A percentile compares a stretch with the other conserved stretches of the same genome.
Conservation (phyloP, 37 sponge, comb jelly and placozoan species). For the Amphimedon queenslandica region DNA sequence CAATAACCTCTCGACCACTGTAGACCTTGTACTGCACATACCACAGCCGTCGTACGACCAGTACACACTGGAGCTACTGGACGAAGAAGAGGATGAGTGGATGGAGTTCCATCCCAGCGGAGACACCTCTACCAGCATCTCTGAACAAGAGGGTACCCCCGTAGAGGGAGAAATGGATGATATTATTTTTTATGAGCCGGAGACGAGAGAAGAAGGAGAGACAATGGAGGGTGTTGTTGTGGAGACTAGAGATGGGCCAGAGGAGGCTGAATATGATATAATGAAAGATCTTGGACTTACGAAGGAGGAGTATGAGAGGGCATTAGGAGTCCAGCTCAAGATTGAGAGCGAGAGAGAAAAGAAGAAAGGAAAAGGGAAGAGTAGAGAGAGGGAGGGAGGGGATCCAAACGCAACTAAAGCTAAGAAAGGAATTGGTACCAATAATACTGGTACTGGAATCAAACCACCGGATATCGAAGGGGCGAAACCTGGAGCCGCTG, state of each 20-base stretch:
- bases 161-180: background rate
- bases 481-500: background rate
- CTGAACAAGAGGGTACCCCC: background rate
- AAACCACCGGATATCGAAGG: background rate
- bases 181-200: background rate
- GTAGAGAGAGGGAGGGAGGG: background rate
- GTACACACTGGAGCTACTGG: background rate
- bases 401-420: background rate
- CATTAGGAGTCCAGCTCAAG: constrained; percentile 16
- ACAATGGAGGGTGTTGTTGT: background rate
- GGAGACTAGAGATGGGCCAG: background rate
- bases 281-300: background rate
- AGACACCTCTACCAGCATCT: background rate
- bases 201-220: constrained; percentile 1
- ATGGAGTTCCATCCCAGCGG: background rate
- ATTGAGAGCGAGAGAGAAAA: background rate
- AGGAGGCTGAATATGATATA: constrained; percentile 14
- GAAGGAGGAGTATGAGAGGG: constrained; percentile 14
- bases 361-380: background rate
- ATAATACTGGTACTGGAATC: too few species aligned
- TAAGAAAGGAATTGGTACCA: background rate
- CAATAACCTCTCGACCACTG: background rate
- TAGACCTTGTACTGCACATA: background rate
- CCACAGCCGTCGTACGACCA: background rate
- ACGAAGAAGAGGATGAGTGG: background rate